These are phyloP conservation scores for Drosophila silvestris DNA, from an alignment of 2,888 invertebrate species.

Conservation along the genomic window DNA sequence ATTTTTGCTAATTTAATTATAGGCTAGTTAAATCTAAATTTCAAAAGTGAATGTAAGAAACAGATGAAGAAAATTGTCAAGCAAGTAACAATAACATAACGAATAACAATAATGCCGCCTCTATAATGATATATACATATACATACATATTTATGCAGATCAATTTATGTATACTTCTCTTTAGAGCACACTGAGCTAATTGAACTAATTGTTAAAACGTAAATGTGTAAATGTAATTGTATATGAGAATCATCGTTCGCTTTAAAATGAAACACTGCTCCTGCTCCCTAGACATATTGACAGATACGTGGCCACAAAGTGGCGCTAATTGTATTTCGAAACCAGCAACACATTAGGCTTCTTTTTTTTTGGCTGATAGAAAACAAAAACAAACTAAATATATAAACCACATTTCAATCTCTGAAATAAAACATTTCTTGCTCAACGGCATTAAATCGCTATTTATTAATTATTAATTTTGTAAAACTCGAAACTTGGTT, in stretches of 20 bases:
- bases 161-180: constrained; percentile 66
- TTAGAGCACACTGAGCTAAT: constrained; percentile 55
- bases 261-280: constrained; percentile 24
- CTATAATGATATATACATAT: constrained; percentile 53
- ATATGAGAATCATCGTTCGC: constrained; percentile 31
- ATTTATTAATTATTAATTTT: constrained; percentile 36
- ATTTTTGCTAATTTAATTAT: constrained; percentile 69
- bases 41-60: constrained; percentile 20
- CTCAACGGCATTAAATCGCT: constrained; percentile 35
- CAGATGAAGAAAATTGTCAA: constrained; percentile 33
- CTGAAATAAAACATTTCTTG: constrained; percentile 45
- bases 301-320: constrained; percentile 44
- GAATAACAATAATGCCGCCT: constrained; percentile 78
- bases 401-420: constrained; percentile 21
- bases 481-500: constrained; percentile 41
- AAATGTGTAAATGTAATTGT: constrained; percentile 56
- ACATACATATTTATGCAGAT: constrained; percentile 70
- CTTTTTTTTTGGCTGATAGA: constrained; percentile 23
- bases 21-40: constrained; percentile 76
- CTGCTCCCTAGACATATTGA: constrained; percentile 17
- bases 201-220: constrained; percentile 64
- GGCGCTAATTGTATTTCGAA: constrained; percentile 32
- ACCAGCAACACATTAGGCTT: constrained; percentile 25
- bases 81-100: constrained; percentile 58
- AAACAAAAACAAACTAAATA: constrained; percentile 3